These are phyloP conservation scores for Ophion obscuratus DNA, from an alignment of 2,888 invertebrate genomes.

Conservation along the genomic window DNA sequence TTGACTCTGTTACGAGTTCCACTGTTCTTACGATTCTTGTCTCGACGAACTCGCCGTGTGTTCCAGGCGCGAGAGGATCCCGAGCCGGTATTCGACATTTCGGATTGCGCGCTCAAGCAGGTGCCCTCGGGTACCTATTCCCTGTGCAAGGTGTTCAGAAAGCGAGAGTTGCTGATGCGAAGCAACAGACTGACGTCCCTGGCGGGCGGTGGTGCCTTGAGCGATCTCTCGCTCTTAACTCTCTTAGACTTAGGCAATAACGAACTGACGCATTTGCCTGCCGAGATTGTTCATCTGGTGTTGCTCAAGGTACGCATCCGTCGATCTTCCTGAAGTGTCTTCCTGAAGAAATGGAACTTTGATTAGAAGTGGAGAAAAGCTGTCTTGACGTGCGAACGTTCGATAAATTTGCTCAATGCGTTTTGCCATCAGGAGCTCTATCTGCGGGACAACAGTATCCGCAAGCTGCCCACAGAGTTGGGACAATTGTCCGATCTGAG, in stretches of 20 bases:
- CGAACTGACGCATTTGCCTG: constrained; percentile 87
- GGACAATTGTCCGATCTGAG: constrained; percentile 87
- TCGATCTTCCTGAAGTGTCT: not conserved
- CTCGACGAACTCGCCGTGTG: constrained; percentile 53
- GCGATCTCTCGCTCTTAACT: constrained; percentile 88
- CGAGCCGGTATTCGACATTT: constrained; percentile 92
- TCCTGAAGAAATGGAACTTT: not conserved
- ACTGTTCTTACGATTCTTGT: constrained; percentile 35
- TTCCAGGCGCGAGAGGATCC: constrained; percentile 91
- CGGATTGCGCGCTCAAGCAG: constrained; percentile 90
- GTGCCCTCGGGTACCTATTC: constrained; percentile 92
- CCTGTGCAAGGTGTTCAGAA: constrained; percentile 92
- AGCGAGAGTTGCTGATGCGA: constrained; percentile 88
- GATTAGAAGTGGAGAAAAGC: not conserved
- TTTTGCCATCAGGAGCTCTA: constrained; percentile 87
- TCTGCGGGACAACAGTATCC: constrained; percentile 89
- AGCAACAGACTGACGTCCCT: constrained; percentile 89
- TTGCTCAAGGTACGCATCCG: constrained; percentile 87
- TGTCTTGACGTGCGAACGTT: not conserved
- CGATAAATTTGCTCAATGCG: not conserved
- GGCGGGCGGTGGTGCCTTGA: constrained; percentile 89
- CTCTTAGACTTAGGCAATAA: constrained; percentile 89
- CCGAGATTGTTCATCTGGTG: constrained; percentile 87
- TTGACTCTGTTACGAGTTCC: not conserved
- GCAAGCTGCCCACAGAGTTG: constrained; percentile 89